A percentile compares a stretch with the other conserved stretches of the same genome.
These are phyloP conservation scores for Microplitis mediator DNA, from an alignment of 1,140 invertebrate species.

Conservation along the genomic window DNA sequence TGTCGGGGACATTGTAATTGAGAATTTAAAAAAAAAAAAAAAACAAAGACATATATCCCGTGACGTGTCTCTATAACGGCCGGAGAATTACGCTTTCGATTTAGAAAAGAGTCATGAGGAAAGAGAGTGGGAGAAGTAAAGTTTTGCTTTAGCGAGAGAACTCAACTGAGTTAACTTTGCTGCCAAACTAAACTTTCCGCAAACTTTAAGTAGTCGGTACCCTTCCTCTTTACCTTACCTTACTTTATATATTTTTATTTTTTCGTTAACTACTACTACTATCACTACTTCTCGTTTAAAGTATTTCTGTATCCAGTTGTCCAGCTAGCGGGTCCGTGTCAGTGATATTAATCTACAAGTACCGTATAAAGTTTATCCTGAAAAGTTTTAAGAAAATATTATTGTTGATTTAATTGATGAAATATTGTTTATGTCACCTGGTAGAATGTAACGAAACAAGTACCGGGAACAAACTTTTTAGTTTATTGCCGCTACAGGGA, in stretches of 20 bases:
- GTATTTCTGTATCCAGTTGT: slow-evolving; percentile 10
- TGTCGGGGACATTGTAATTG: too few species aligned
- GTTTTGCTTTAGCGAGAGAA: slow-evolving; percentile 59
- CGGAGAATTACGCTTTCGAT: not conserved
- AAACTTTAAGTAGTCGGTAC: slow-evolving; percentile 61
- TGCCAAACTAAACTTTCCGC: slow-evolving; percentile 60
- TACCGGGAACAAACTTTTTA: not conserved
- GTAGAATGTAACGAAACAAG: not conserved
- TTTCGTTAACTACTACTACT: slow-evolving; percentile 32
- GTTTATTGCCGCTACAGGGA: not conserved
- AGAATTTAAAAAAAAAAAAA: too few species aligned
- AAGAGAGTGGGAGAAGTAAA: slow-evolving; percentile 38
- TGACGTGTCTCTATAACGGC: too few species aligned
- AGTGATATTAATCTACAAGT: not conserved
- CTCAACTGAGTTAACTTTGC: slow-evolving; percentile 64
- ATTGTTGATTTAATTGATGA: slow-evolving; percentile 13
- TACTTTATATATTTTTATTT: slow-evolving; percentile 33
- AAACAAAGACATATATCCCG: too few species aligned
- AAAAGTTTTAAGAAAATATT: slow-evolving; percentile 2
- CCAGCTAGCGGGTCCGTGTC: not conserved
- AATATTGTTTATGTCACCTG: slow-evolving; percentile 11
- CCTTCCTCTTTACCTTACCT: slow-evolving; percentile 35
- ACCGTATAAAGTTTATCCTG: not conserved
- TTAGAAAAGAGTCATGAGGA: not conserved
- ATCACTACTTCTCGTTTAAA: slow-evolving; percentile 17